phyloP scores from a whole-genome alignment of 2,113 vertebrate genomes.

The Ceyx melanurus region DNA sequence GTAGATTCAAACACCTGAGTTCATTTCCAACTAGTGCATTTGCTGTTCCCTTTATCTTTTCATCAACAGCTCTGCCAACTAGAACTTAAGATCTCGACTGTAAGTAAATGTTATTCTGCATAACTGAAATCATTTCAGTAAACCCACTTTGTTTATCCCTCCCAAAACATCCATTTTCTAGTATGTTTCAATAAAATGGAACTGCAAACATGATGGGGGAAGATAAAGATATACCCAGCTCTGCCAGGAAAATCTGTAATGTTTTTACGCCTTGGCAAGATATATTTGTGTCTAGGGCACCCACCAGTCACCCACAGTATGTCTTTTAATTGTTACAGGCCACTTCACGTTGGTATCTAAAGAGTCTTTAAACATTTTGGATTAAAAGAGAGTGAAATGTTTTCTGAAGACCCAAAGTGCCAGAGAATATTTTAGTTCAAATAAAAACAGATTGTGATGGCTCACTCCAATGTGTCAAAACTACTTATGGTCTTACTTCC shows the following conservation, averaged over 20 bases:
- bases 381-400: constrained; percentile 27
- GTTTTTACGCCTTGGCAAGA: neutral
- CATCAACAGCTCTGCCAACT: neutral
- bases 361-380: constrained; percentile 8
- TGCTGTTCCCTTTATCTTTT: neutral
- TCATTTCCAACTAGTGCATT: neutral
- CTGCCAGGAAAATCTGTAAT: neutral
- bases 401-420: constrained; percentile 19
- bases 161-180: neutral
- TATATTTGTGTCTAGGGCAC: neutral
- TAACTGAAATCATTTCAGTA: neutral
- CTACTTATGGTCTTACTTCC: constrained; percentile 13
- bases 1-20: neutral
- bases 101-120: neutral
- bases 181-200: neutral
- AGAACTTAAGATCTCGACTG: neutral
- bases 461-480: constrained; percentile 13
- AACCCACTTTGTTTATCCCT: neutral
- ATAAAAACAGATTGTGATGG: constrained; percentile 29
- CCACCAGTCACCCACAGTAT: neutral
- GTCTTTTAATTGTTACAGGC: neutral
- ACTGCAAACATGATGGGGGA: neutral
- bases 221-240: neutral
- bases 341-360: constrained; percentile 8
- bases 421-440: constrained; percentile 35